Evolutionary conservation across 1,140 invertebrate species (phyloP), one percentile per base, ranked within the genome.

Genomic region (Globodera ellingtonae): DNA sequence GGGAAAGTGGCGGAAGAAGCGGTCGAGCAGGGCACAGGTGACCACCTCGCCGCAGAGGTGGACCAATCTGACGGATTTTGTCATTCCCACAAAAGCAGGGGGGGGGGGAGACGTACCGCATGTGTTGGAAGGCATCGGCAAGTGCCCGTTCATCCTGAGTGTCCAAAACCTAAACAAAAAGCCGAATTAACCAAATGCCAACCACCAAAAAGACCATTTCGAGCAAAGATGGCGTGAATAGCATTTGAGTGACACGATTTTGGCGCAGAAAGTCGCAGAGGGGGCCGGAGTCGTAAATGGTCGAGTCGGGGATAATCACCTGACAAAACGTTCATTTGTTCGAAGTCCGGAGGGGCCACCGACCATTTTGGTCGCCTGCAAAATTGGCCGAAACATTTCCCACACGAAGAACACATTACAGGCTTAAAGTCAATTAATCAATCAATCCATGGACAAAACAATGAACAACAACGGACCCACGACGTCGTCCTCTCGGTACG

Each of bases 401-500:
- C 90, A 91, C 2, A 90, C 86, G 84, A 91, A 91, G 86, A 91
- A 91, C 10, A 91, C 89, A 83, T 91, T 91, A 75, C 89, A 90
- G 6, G 90, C 81, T 79, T 0, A 65, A 79, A 77, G 46, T 3
- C 15, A 50, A 50, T 2, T 6, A 79, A 76, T 46, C 24, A 66
- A 21, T 13, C 2, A 62, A 35, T 15, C 13, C 10, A 62, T 4
- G 5, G 18, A 15, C 15, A 62, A 62, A 62, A n/a, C 6, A 79
- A 46, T 47, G 18, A 62, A 52, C 24, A 15, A 35, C 9, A 10
- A 35, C 65, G 15, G 62, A 79, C 78, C 78, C 47, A 90, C 90
- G 75, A 88, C 86, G 47, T 91, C 90, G 50, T 84, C 86, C 9
- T 86, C 81, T 7, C 77, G 35, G 77, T 90, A 91, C 8, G 90